Conservation (phyloP, 2,113 vertebrate genomes). For the Progne subis region DNA sequence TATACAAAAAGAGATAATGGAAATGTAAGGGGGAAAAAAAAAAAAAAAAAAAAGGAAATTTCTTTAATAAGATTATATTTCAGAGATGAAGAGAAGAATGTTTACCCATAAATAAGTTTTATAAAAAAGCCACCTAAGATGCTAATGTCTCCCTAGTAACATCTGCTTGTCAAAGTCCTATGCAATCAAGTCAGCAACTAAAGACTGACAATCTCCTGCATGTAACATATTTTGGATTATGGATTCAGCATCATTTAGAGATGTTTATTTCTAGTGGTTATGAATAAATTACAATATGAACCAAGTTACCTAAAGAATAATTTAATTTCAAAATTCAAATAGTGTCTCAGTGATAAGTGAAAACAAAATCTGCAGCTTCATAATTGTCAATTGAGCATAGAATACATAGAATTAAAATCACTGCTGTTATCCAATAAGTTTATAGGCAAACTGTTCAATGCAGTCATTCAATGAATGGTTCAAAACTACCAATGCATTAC, state of each 20-base stretch:
- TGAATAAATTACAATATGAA: slow-evolving; percentile 39
- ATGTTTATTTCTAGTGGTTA: slow-evolving; percentile 24
- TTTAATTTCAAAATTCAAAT: slow-evolving; percentile 25
- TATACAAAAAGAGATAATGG: slow-evolving; percentile 51
- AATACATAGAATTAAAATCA: neutral
- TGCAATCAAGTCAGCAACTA: slow-evolving; percentile 18
- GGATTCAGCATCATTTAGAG: slow-evolving; percentile 22
- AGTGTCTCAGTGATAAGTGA: neutral
- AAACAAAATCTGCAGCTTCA: slow-evolving; percentile 4
- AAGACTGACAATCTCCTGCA: slow-evolving; percentile 28
- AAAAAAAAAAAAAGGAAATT: neutral
- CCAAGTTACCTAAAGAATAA: slow-evolving; percentile 21
- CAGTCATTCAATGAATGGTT: neutral
- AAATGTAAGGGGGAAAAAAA: neutral
- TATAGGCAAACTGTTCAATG: neutral
- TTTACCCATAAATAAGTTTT: neutral
- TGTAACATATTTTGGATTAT: slow-evolving; percentile 10
- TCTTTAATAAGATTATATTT: neutral
- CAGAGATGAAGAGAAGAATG: neutral
- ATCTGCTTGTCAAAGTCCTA: slow-evolving; percentile 11
- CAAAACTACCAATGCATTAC: neutral
- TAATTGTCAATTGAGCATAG: neutral
- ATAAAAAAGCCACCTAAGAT: neutral
- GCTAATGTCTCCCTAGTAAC: neutral
- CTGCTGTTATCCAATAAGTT: neutral